Base-by-base conservation (phyloP, 2,113 vertebrate species). In the Myotis lucifugus region DNA sequence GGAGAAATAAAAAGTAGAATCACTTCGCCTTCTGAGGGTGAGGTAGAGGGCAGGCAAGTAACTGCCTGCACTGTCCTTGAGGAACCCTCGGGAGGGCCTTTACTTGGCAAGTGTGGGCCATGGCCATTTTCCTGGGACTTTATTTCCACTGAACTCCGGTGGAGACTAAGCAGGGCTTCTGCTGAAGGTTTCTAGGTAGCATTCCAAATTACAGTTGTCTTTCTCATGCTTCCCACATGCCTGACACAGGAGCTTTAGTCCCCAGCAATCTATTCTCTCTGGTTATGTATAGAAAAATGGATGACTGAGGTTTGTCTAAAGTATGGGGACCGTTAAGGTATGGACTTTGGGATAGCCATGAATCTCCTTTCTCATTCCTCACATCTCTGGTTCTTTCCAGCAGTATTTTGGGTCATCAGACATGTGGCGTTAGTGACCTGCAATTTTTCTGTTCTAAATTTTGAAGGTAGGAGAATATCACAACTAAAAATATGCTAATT, bases 381-480 rank as follows among this genome's bases (percentile, higher is more conserved):
- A 25, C 11, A 32, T 18, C 74, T 67, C 61, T 85, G 40, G 11
- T 79, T 89, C 27, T 96, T 79, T 61, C 78, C 11, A 56, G 48
- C 13, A 34, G 4, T 88, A 21, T 84, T 95, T 56, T 82, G 46
- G 56, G 70, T 96, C 25, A 69, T 67, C 61, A 83, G 64, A 42
- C 37, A 18, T 32, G 37, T 89, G 56, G 12, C 84, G 0, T 91
- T 64, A 74, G 25, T 67, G 40, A 52, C 42, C 69, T 50, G 5
- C 1, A 25, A 6, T 88, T 87, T 87, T 87, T 95, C 67, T 84
- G 13, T 85, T 78, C 8, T 48, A 50, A 59, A 88, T 37, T 96
- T 74, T 97, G 52, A 86, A 94, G 74, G 23, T 70, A 74, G 67
- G 59, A 74, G 69, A 37, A 64, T 59, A 66, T 85, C 17, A 42